Conservation (phyloP, 2,888 invertebrate species). For the Lasioglossum zephyrum region DNA sequence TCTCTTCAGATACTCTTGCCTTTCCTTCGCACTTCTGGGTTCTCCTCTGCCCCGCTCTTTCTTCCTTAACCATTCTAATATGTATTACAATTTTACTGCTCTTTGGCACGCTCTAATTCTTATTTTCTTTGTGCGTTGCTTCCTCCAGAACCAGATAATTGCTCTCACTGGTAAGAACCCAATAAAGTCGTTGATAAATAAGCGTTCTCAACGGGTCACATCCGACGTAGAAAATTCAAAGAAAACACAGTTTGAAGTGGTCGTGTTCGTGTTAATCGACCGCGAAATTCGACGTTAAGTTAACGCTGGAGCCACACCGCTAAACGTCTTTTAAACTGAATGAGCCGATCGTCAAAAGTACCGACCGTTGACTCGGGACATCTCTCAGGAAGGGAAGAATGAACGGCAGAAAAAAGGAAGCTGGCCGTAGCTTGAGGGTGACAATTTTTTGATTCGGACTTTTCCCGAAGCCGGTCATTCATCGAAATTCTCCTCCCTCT, state of each 20-base stretch:
- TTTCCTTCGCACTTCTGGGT: too few relatives aligned
- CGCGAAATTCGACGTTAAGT: slow-evolving; percentile 54
- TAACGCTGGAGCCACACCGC: slow-evolving; percentile 17
- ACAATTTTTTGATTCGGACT: slow-evolving; percentile 69
- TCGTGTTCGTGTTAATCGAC: slow-evolving; percentile 29
- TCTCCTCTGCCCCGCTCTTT: too few relatives aligned
- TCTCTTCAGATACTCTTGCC: too few relatives aligned
- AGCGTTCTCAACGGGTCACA: not conserved
- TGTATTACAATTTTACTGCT: too few relatives aligned
- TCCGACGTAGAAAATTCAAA: not conserved
- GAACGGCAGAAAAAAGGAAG: slow-evolving; percentile 42
- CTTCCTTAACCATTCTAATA: too few relatives aligned
- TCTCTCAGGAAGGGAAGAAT: slow-evolving; percentile 17
- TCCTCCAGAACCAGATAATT: too few relatives aligned
- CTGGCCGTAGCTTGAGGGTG: slow-evolving; percentile 41
- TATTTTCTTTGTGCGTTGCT: too few relatives aligned
- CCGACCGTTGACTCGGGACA: slow-evolving; percentile 27
- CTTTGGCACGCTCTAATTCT: too few relatives aligned
- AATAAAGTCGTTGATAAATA: not conserved
- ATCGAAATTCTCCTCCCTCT: slow-evolving; percentile 35
- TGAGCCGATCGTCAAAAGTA: slow-evolving; percentile 42
- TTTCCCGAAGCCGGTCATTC: slow-evolving; percentile 59
- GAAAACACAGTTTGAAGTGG: not conserved
- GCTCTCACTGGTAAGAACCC: too few relatives aligned
- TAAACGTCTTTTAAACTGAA: slow-evolving; percentile 49